Evolutionary conservation across 2,113 vertebrate genomes (phyloP), one percentile per base, ranked within the genome.

Genomic region (Maccullochella peelii): DNA sequence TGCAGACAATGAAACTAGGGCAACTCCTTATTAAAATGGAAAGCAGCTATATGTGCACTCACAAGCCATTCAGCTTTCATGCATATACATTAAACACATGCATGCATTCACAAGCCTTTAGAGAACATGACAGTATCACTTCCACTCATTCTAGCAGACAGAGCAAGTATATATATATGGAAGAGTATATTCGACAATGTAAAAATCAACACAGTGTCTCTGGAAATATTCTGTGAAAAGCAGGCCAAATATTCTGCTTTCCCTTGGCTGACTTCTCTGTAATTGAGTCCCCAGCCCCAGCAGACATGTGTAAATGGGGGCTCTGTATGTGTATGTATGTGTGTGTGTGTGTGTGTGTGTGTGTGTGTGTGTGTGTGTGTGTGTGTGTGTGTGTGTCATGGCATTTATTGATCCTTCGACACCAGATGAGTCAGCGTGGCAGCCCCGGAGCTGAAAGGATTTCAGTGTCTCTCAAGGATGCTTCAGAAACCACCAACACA

Each of bases 101-200:
- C 62, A 44, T 62, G 75, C 30, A n/a, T 73, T 63, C 7, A 52
- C 20, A 63, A 5, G 57, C 25, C 69, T 57, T 54, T 7, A 18
- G 38, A 85, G 70, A 50, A 82, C 77, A 87, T 21, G 1, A 30
- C 33, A 73, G 27, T 20, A 70, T 84, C 65, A 76, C 57, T 77
- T 86, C 23, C 50, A 57, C 77, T 68, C 65, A 42, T 58, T 49
- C 57, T 44, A 70, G 66, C 82, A 84, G 58, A 70, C 23, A 33
- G 75, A 61, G 40, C 7, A 40, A 23, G 8, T 38, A 11, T 38
- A 21, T 33, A 8, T 47, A 3, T 18, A 30, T 4, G n/a, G 7
- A 47, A 1, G 0, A 8, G 27, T 36, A 21, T 6, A 25, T 62
- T 52, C 21, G 2, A 49, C 44, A 76, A 57, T 14, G 33, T 47